Percentiles rank a stretch among this genome's conserved stretches.
These are phyloP conservation scores for Cosmopolites sordidus DNA, from an alignment of 2,888 invertebrate genomes.

Conservation along the genomic window DNA sequence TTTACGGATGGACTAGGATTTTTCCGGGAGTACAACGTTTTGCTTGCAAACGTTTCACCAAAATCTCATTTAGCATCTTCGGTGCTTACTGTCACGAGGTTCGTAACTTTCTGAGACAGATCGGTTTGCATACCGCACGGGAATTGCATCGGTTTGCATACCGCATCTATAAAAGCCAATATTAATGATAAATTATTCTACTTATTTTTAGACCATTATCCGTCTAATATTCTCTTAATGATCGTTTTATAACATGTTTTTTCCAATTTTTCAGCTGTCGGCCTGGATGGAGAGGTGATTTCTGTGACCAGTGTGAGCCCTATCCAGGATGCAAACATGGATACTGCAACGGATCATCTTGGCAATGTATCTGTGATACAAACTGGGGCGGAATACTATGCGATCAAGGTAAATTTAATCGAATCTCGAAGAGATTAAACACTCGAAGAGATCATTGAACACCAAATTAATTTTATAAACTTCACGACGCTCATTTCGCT, in stretches of 20 bases:
- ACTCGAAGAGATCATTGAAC: neutral
- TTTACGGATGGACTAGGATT: too few species aligned
- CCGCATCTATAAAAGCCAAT: neutral
- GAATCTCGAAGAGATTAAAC: neutral
- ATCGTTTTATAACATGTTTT: neutral
- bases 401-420: slow-evolving; percentile 70
- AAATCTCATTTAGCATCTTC: too few species aligned
- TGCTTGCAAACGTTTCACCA: too few species aligned
- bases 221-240: neutral
- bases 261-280: slow-evolving; percentile 68
- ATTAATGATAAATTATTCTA: too few species aligned
- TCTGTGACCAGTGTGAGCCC: slow-evolving; percentile 88
- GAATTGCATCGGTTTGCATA: too few species aligned
- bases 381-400: slow-evolving; percentile 98
- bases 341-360: slow-evolving; percentile 87
- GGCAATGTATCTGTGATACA: slow-evolving; percentile 95
- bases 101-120: too few species aligned
- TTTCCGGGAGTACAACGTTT: too few species aligned
- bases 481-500: too few species aligned
- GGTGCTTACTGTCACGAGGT: too few species aligned
- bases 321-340: slow-evolving; percentile 97
- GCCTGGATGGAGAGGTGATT: slow-evolving; percentile 87
- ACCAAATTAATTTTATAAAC: too few species aligned
- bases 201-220: neutral
- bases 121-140: too few species aligned